Evolutionary conservation across 2,113 vertebrate genomes (phyloP).

Genomic region (Melospiza georgiana): DNA sequence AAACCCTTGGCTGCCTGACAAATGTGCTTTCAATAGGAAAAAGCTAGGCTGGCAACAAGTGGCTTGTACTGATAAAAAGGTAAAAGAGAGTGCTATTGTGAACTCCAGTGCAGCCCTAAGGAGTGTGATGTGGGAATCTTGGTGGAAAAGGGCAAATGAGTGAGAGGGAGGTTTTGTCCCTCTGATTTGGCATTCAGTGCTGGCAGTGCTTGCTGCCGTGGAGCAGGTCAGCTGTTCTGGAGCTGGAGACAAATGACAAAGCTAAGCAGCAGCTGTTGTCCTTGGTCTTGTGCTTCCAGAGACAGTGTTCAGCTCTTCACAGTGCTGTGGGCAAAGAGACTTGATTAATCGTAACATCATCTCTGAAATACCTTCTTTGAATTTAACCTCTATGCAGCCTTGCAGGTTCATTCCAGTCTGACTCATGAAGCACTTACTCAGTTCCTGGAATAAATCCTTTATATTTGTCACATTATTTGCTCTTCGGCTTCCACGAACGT

Average conservation of each 20-base stretch:
- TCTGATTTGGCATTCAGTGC: rapidly evolving
- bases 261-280: neutral
- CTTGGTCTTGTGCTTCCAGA: neutral
- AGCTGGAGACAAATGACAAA: neutral
- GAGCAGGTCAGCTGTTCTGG: neutral
- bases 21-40: neutral
- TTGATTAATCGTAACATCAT: neutral
- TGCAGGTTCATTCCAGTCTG: neutral
- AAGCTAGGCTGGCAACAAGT: constrained; percentile 3
- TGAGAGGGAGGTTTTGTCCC: neutral
- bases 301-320: neutral
- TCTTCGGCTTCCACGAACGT: neutral
- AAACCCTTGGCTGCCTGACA: constrained; percentile 38
- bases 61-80: constrained; percentile 12
- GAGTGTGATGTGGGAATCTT: neutral
- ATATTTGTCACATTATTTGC: neutral
- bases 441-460: neutral
- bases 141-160: neutral
- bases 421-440: neutral
- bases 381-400: neutral
- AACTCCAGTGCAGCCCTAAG: neutral
- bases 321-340: neutral
- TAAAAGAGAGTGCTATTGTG: neutral
- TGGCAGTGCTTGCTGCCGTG: neutral
- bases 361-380: neutral